Percentiles rank a stretch among this genome's conserved stretches.
phyloP scores from a whole-genome alignment of 35 echinoderm and acorn worm genomes.

The Heliocidaris tuberculata region DNA sequence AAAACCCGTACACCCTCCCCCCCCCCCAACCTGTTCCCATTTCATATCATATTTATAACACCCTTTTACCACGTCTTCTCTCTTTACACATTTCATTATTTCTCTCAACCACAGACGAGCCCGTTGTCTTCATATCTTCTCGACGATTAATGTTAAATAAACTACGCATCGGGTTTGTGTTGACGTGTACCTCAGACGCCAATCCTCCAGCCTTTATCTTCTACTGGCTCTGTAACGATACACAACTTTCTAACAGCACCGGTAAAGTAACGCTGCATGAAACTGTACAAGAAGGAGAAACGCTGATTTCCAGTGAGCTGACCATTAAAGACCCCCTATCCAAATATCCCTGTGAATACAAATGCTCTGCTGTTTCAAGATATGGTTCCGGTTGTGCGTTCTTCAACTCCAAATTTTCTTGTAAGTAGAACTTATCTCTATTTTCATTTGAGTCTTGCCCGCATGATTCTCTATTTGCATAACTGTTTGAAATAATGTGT shows the following conservation, averaged over 20 bases:
- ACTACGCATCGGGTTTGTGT: neutral
- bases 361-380: neutral
- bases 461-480: neutral
- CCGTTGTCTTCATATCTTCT: neutral
- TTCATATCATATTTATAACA: too few relatives aligned
- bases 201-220: too few relatives aligned
- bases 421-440: neutral
- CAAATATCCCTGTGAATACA: neutral
- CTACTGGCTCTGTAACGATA: too few relatives aligned
- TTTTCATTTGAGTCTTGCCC: too few relatives aligned
- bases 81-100: neutral
- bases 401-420: neutral
- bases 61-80: too few relatives aligned
- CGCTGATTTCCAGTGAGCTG: neutral
- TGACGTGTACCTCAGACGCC: neutral
- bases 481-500: neutral
- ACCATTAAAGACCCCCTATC: neutral
- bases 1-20: too few relatives aligned
- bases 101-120: neutral
- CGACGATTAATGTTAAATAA: neutral
- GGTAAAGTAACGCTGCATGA: too few relatives aligned
- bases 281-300: too few relatives aligned
- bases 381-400: neutral
- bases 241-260: too few relatives aligned
- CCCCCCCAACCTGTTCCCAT: too few relatives aligned